Evolutionary conservation across 2,888 invertebrate genomes (phyloP).

Genomic region (Polymixis flavicincta): DNA sequence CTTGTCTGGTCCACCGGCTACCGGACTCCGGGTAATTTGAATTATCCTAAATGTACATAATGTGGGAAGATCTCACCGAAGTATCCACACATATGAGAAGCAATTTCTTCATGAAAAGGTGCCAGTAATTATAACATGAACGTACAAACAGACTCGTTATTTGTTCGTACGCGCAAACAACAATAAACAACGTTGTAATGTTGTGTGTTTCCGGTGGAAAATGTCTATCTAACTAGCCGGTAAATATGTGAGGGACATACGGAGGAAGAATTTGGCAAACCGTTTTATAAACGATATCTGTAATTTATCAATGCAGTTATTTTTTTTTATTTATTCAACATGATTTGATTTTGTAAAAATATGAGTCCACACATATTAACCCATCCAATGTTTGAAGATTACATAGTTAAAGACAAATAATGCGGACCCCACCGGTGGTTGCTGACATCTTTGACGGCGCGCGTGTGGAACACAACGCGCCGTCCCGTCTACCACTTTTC

Average conservation of each 20-base stretch:
- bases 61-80: conserved; percentile 27
- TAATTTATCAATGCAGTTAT: too few species aligned
- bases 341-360: too few species aligned
- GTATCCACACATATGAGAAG: neutral
- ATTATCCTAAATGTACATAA: neutral
- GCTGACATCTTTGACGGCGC: too few species aligned
- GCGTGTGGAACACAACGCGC: too few species aligned
- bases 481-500: too few species aligned
- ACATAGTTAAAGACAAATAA: too few species aligned
- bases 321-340: too few species aligned
- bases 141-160: conserved; percentile 52
- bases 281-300: too few species aligned
- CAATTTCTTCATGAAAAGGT: conserved; percentile 42
- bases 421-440: too few species aligned
- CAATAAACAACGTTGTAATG: conserved; percentile 78
- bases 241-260: conserved; percentile 69
- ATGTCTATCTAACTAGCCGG: conserved; percentile 71
- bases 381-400: too few species aligned
- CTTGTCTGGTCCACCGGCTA: too few species aligned
- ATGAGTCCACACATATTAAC: too few species aligned
- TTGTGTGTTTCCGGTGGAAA: conserved; percentile 78
- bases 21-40: neutral
- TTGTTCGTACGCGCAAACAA: conserved; percentile 67
- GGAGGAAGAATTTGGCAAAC: conserved; percentile 9
- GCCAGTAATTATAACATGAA: conserved; percentile 59